These are phyloP conservation scores for Drosophila sechellia DNA, from an alignment of 1,140 invertebrate genomes.

Conservation along the genomic window DNA sequence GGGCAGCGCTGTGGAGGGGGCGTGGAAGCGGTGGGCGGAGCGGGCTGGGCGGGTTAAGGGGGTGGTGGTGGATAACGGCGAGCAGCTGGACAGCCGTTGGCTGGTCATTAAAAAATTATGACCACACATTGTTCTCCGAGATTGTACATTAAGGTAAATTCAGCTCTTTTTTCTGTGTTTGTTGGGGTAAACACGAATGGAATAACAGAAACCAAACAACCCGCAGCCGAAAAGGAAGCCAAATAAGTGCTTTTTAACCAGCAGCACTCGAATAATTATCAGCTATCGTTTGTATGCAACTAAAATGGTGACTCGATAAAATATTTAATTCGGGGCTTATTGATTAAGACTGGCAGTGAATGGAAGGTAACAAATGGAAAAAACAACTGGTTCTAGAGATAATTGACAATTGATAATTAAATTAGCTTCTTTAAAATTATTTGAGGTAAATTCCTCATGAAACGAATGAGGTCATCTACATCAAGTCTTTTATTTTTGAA, in stretches of 20 bases:
- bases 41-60: not conserved
- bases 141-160: constrained; percentile 51
- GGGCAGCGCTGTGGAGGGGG: not conserved
- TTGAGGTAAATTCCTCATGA: not conserved
- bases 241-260: constrained; percentile 2
- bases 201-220: constrained; percentile 40
- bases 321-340: not conserved
- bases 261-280: constrained; percentile 27
- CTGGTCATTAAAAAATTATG: constrained; percentile 80
- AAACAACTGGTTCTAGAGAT: not conserved
- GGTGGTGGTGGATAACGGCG: not conserved
- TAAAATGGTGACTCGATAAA: not conserved
- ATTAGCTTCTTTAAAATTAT: not conserved
- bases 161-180: constrained; percentile 33
- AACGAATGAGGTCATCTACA: not conserved
- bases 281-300: not conserved
- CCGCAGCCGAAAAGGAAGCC: constrained; percentile 16
- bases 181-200: constrained; percentile 19
- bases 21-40: not conserved
- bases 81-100: constrained; percentile 28
- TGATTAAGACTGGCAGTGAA: not conserved
- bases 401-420: not conserved
- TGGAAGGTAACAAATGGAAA: not conserved
- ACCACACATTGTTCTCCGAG: constrained; percentile 61
- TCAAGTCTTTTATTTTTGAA: no score